Conservation (phyloP, 2,797 vertebrate genomes). For the Acanthornis magna region DNA sequence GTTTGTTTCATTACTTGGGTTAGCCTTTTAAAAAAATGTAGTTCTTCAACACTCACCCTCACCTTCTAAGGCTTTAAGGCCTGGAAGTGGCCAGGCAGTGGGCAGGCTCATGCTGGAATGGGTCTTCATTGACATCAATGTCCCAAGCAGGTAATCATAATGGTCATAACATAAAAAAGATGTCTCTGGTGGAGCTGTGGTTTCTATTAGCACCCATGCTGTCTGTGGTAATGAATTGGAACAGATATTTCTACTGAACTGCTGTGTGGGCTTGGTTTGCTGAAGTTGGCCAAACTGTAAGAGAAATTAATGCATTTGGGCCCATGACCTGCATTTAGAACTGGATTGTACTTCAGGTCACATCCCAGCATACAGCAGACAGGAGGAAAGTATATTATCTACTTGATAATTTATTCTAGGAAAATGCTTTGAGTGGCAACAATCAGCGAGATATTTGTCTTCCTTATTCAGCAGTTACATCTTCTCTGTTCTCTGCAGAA, state of each 20-base stretch:
- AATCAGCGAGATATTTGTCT: background rate
- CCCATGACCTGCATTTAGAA: background rate
- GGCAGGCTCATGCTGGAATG: background rate
- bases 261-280: background rate
- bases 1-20: background rate
- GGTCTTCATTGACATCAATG: background rate
- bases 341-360: background rate
- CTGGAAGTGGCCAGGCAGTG: background rate
- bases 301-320: background rate
- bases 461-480: conserved; percentile 50
- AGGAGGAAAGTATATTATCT: background rate
- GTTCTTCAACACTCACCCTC: background rate
- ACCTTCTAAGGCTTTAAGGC: background rate
- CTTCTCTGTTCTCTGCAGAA: conserved; percentile 45
- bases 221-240: background rate
- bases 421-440: conserved; percentile 23
- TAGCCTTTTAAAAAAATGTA: background rate
- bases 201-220: background rate
- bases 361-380: background rate
- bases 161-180: background rate
- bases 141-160: background rate
- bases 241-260: background rate
- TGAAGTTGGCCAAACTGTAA: background rate
- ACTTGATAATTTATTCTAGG: conserved; percentile 9
- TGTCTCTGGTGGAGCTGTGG: background rate